Evolutionary conservation across 2,113 vertebrate genomes (phyloP).

Genomic region (Astur gentilis): DNA sequence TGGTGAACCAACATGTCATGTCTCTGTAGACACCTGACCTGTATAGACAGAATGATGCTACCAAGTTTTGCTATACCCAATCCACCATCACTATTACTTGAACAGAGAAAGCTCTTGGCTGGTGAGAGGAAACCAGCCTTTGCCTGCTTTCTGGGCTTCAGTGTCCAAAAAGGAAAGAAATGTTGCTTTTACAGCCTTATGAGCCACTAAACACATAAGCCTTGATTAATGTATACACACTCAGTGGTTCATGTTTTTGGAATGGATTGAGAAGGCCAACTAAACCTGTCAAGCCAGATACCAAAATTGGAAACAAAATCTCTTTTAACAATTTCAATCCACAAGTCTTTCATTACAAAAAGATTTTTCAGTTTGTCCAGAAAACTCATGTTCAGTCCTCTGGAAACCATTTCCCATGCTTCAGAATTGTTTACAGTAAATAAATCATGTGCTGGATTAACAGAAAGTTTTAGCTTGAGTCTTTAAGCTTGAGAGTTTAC

Average conservation of each 20-base stretch:
- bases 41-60: neutral
- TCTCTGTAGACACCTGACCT: neutral
- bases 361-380: neutral
- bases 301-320: neutral
- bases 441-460: constrained; percentile 27
- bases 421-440: constrained; percentile 37
- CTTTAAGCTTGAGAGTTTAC: neutral
- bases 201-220: neutral
- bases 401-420: constrained; percentile 17
- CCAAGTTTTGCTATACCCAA: neutral
- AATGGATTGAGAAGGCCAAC: neutral
- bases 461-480: constrained; percentile 20
- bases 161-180: neutral
- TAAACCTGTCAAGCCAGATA: neutral
- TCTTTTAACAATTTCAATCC: neutral
- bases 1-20: too few relatives aligned
- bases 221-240: neutral
- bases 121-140: neutral
- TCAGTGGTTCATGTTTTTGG: neutral
- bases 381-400: neutral
- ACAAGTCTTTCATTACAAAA: neutral
- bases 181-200: neutral
- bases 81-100: neutral
- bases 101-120: neutral
- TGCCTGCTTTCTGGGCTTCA: neutral